Evolutionary conservation across 2,888 invertebrate genomes (phyloP), one percentile per base, ranked within the genome.

Genomic region (Diabrotica balteata): DNA sequence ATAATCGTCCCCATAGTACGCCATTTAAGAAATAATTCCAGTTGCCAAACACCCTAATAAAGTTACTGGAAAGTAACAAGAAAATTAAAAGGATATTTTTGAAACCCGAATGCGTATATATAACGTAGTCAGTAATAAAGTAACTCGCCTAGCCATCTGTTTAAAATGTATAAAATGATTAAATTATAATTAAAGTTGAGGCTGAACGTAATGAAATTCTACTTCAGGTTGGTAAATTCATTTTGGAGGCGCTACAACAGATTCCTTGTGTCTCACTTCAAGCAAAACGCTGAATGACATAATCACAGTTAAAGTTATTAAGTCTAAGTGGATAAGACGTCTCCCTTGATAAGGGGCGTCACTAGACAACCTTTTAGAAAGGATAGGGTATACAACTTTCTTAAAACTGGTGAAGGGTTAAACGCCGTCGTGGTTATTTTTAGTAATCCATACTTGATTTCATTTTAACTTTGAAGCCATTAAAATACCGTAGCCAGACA

Each of bases 111-210:
- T 45, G 69, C 71, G 70, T 62, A 63, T 70, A 60, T 69, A 49
- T 60, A 72, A 70, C 70, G 71, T 71, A 69, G 75, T 72, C 71
- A 66, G 63, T 72, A 72, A 73, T 70, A 71, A 75, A 73, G 75
- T 73, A 70, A 74, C 75, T 72, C 71, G 75, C 74, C 77, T 72
- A 73, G 71, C 75, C 74, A 75, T 75, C 76, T 77, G 76, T 72
- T 75, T 71, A 69, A 76, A 76, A 76, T 76, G 72, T 73, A 73
- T 72, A 75, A 76, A 78, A 76, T 74, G 73, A 78, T 78, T 76
- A 77, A 77, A 77, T 77, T 77, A 77, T 77, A 77, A 77, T 77
- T 77, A 77, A 71, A 71, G 70, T 65, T 69, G 73, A 73, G 71
- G 72, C 70, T 67, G 69, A 68, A 69, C 69, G 67, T 76, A 77